A percentile compares a stretch with the other conserved stretches of the same genome.
Conservation (phyloP, 2,113 vertebrate species). For the Morone saxatilis region DNA sequence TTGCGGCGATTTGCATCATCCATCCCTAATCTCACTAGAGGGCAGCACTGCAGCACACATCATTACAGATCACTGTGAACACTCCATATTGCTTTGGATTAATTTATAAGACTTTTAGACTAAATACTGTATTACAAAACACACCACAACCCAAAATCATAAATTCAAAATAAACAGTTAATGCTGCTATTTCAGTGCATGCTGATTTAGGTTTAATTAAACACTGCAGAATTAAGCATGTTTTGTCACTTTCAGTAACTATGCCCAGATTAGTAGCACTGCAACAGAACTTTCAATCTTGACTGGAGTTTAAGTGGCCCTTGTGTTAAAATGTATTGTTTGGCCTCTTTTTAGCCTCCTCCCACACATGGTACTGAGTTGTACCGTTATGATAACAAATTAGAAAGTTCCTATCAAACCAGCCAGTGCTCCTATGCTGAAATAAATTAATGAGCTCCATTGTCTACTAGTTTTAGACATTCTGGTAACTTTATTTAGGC, state of each 20-base stretch:
- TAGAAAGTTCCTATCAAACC: too few relatives aligned
- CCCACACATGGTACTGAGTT: not conserved
- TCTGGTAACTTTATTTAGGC: not conserved
- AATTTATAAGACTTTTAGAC: not conserved
- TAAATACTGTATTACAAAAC: not conserved
- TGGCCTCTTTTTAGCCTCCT: not conserved
- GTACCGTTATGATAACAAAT: too few relatives aligned
- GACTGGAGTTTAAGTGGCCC: not conserved
- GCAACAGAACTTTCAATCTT: not conserved
- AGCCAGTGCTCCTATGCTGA: not conserved
- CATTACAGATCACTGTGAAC: not conserved
- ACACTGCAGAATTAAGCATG: not conserved
- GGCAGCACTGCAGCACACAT: conserved; percentile 74
- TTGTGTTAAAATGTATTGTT: not conserved
- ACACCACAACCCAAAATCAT: not conserved
- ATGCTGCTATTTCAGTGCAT: too few relatives aligned
- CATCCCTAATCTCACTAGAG: conserved; percentile 62
- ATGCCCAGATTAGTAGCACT: not conserved
- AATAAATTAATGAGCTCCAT: not conserved
- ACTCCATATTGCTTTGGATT: not conserved
- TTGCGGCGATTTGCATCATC: conserved; percentile 54
- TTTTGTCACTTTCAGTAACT: not conserved
- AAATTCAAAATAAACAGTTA: not conserved
- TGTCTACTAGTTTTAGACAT: too few relatives aligned
- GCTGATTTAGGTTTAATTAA: not conserved